Percentiles rank a stretch among this genome's conserved stretches.
These are phyloP conservation scores for Myanophis thanlyinensis DNA, from an alignment of 2,113 vertebrate species.

Conservation along the genomic window DNA sequence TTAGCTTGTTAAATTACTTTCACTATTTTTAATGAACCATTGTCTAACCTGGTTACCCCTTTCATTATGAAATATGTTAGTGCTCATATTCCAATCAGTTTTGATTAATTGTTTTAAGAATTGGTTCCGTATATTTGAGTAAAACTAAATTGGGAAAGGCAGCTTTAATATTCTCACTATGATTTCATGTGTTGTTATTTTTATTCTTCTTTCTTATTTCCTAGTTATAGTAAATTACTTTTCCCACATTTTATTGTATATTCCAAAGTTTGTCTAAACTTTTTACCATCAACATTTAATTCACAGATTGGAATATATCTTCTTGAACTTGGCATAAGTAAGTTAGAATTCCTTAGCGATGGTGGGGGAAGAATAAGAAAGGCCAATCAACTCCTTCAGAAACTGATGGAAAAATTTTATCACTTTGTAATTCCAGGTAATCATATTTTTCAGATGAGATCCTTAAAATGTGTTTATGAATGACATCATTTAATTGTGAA, in stretches of 20 bases:
- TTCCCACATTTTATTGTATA: not conserved
- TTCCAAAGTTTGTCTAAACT: not conserved
- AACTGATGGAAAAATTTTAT: conserved; percentile 90
- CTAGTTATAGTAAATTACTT: not conserved
- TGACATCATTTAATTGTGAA: not conserved
- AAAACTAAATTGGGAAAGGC: not conserved
- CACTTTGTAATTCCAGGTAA: conserved; percentile 89
- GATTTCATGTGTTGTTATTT: not conserved
- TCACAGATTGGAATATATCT: conserved; percentile 88
- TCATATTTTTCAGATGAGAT: not conserved
- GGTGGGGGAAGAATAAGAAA: conserved; percentile 89
- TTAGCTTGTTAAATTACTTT: not conserved
- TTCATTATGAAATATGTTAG: not conserved
- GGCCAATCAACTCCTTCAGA: conserved; percentile 89
- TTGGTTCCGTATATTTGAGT: not conserved
- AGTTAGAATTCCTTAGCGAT: conserved; percentile 88
- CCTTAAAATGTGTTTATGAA: not conserved
- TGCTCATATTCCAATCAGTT: not conserved
- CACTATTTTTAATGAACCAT: not conserved
- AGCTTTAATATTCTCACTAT: not conserved
- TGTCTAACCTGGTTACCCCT: not conserved
- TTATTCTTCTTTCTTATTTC: not conserved
- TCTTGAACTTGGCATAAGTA: conserved; percentile 84
- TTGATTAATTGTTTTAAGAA: not conserved
- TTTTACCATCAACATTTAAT: conserved; percentile 33